These are phyloP conservation scores for Diadumene lineata DNA, from an alignment of 92 coral and sea anemone genomes.

Conservation along the genomic window DNA sequence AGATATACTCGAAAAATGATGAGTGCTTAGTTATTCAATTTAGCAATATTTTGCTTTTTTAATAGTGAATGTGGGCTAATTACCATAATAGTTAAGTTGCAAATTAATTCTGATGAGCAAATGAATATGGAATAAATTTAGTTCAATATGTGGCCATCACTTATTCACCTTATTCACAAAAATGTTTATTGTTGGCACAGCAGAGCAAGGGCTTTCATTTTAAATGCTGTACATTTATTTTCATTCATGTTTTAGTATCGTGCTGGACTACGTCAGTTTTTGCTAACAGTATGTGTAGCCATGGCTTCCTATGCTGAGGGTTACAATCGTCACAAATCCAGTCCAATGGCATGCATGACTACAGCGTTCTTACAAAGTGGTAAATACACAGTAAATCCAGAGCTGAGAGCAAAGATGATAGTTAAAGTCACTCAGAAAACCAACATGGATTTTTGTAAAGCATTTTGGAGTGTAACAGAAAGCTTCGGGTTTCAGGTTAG, in stretches of 20 bases:
- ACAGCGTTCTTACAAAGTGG: constrained; percentile 87
- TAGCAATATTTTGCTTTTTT: no score
- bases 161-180: no score
- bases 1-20: no score
- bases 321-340: constrained; percentile 75
- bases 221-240: not conserved
- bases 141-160: no score
- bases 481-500: constrained; percentile 86
- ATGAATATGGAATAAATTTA: no score
- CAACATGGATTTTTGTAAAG: constrained; percentile 93
- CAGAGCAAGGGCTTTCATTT: no score
- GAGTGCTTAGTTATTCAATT: no score
- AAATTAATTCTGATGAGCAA: no score
- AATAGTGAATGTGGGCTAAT: no score
- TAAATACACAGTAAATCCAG: constrained; percentile 93
- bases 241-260: constrained; percentile 76
- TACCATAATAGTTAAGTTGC: no score
- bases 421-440: constrained; percentile 77
- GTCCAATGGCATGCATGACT: constrained; percentile 63
- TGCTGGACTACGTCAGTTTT: constrained; percentile 76
- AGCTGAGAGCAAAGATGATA: constrained; percentile 88
- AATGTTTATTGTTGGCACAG: no score
- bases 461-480: constrained; percentile 95
- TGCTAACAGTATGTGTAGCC: constrained; percentile 80
- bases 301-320: constrained; percentile 99